Base-by-base conservation (phyloP, 2,113 vertebrate genomes). In the Mormyrus iriodes region DNA sequence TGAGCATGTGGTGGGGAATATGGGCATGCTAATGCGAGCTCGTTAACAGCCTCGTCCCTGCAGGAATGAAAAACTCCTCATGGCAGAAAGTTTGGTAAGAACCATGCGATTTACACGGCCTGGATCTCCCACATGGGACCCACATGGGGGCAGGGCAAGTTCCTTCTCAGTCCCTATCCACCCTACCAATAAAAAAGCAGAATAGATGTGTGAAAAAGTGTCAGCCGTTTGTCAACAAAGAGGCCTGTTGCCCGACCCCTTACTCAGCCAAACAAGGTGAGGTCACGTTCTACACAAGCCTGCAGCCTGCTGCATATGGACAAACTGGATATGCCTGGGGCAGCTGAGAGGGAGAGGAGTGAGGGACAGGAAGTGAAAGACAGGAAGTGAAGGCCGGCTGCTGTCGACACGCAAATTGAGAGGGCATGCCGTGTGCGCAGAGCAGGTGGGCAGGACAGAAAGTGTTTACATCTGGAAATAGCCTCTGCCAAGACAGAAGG, bases 51-150 rank as follows among this genome's bases (percentile, higher is more conserved):
- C 2, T 7, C 13, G 24, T 19, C 42, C 9, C 52, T 21, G 88
- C 51, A 42, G 35, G 44, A 61, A 61, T 83, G 51, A 89, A 84
- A 58, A 84, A 61, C 55, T 58, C 76, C 76, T 89, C 48, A 55
- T 4, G 17, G 51, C 42, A 8, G 49, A 17, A 24, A 46, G 42
- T 8, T 39, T 19, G 13, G 35, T 31, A 39, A 88, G 82, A 46
- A 55, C 31, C 31, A n/a, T 15, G 12, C 42, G 79, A 83, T 55
- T 89, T 58, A 58, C 21, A 55, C 12, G 10, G 39, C 8, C 15
- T 15, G 0, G 24, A 51, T 35, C 65, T 42, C 35, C 31, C 69
- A 76, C 69, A 19, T 39, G 35, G 35, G 15, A 76, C 15, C 35
- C 5, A 84, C 7, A 35, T 21, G 13, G 24, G 35, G 19, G 15